Percentiles rank a stretch among this genome's conserved stretches.
Evolutionary conservation across 2,888 invertebrate genomes (phyloP).

Genomic region (Lasioglossum leucozonium): DNA sequence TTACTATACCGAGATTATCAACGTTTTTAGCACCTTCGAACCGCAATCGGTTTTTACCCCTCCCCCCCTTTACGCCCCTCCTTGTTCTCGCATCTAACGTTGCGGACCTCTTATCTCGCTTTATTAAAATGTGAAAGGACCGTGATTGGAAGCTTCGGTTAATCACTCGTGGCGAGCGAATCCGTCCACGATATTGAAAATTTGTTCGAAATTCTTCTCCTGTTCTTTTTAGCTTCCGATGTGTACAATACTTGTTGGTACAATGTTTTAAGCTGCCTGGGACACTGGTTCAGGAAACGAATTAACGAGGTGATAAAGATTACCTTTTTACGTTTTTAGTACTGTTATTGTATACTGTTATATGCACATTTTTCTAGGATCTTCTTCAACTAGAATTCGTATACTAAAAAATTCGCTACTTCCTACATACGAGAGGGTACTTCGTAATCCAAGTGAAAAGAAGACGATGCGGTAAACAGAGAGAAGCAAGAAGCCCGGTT

Average conservation of each 20-base stretch:
- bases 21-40: slow-evolving; percentile 69
- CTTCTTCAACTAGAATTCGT: too few species aligned
- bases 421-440: not conserved
- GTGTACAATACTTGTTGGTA: not conserved
- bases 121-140: slow-evolving; percentile 18
- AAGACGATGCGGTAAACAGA: slow-evolving; percentile 47
- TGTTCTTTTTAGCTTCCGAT: not conserved
- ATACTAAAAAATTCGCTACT: too few species aligned
- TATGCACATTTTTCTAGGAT: too few species aligned
- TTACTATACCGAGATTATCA: slow-evolving; percentile 67
- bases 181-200: slow-evolving; percentile 13
- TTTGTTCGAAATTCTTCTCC: not conserved
- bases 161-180: not conserved
- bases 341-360: too few species aligned
- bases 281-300: too few species aligned
- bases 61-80: too few species aligned
- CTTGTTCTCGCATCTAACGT: slow-evolving; percentile 22
- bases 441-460: slow-evolving; percentile 26
- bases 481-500: slow-evolving; percentile 60
- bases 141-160: not conserved
- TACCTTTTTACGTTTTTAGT: too few species aligned
- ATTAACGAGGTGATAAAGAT: too few species aligned
- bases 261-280: not conserved
- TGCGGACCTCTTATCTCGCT: slow-evolving; percentile 22
- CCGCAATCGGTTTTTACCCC: slow-evolving; percentile 19